Base-by-base conservation (phyloP, 2,113 vertebrate genomes). In the Pteruthius melanotis region DNA sequence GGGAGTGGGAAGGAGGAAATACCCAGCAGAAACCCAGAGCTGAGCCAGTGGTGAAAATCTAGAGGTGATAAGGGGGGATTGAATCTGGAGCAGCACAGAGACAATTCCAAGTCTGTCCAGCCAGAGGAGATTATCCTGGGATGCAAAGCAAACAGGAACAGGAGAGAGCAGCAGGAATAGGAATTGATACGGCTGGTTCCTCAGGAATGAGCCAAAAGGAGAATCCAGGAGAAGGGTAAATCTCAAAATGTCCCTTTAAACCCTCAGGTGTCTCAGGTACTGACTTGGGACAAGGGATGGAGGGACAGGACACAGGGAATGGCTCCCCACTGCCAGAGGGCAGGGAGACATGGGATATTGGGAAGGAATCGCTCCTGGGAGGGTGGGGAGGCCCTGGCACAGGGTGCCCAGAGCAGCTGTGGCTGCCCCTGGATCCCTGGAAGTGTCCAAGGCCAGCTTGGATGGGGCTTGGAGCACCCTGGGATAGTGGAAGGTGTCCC, bases 1-100 rank as follows among this genome's bases (percentile, higher is more conserved):
- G 74, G 2, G 37, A 44, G 45, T 2, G 20, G 37, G 16, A 54
- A 20, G 1, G 0, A 83, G 71, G 75, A 40, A 52, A 91, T 1
- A 10, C 2, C 31, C 76, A 57, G 60, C 24, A 70, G 59, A 45
- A 4, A 44, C 0, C 0, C 2, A 10, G 1, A 28, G 52, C 2
- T 56, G 68, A 75, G 76, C 8, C 37, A 26, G 2, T 1, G 40
- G 52, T 26, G 68, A 52, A 33, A 64, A 39, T 1, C 1, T 11
- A 28, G 49, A 64, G 37, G 16, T 44, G 54, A 22, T 1, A 28
- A 0, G 4, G 0, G 5, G 31, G 66, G 23, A 45, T 6, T 5
- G 5, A 10, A 15, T 2, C 18, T 26, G 22, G 59, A n/a, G 21
- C 63, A 84, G 77, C 28, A 13, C 0, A 1, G 42, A 33, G 44